These are phyloP conservation scores for Chitala chitala DNA, from an alignment of 2,113 vertebrate species.

Conservation along the genomic window DNA sequence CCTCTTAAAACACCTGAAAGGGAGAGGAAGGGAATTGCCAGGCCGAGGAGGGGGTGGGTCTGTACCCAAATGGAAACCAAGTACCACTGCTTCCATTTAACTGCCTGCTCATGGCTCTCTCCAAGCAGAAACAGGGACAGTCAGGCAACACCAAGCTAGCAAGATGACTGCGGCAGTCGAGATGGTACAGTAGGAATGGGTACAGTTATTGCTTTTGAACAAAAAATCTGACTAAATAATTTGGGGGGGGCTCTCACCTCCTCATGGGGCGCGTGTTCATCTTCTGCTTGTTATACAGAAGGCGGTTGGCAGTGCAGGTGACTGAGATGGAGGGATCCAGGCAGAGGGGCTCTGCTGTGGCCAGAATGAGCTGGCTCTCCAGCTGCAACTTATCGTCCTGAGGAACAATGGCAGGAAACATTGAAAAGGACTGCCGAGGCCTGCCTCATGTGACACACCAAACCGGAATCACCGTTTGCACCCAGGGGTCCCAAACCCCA, in stretches of 20 bases:
- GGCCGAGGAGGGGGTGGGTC: background rate
- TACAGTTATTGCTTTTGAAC: too few species aligned
- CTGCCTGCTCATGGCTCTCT: too few species aligned
- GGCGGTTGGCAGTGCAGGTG: slow-evolving; percentile 87
- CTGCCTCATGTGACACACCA: background rate
- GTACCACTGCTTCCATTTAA: too few species aligned
- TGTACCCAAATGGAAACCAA: too few species aligned
- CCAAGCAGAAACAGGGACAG: too few species aligned
- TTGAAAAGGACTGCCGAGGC: background rate
- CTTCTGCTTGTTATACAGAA: slow-evolving; percentile 95
- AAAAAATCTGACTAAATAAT: background rate
- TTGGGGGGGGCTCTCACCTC: slow-evolving; percentile 56
- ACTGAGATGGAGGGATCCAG: slow-evolving; percentile 96
- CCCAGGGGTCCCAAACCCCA: background rate
- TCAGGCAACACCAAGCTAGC: too few species aligned
- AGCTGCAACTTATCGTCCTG: slow-evolving; percentile 95
- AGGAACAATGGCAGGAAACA: background rate
- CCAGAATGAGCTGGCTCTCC: slow-evolving; percentile 93
- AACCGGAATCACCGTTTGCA: background rate
- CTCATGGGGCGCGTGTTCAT: slow-evolving; percentile 96
- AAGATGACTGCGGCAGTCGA: too few species aligned
- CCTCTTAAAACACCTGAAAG: slow-evolving; percentile 82
- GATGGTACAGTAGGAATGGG: too few species aligned
- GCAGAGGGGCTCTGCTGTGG: slow-evolving; percentile 93
- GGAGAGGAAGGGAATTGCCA: too few species aligned